Conservation (phyloP, 2,113 vertebrate genomes). For the Podarcis muralis region DNA sequence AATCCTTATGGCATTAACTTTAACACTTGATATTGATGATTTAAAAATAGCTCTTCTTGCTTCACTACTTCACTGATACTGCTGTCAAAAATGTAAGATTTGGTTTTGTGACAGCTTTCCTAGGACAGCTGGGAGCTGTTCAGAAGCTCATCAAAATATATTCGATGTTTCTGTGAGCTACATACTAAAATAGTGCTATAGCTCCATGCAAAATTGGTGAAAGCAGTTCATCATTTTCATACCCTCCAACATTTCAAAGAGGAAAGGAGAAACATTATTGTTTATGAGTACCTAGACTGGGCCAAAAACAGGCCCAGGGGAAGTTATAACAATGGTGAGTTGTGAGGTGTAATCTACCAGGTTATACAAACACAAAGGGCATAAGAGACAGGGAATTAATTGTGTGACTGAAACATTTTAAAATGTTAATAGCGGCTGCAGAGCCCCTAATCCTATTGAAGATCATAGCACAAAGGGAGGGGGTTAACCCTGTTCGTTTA, state of each 20-base stretch:
- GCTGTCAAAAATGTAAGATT: background rate
- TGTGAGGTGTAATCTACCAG: background rate
- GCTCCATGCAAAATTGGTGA: background rate
- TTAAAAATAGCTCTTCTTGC: background rate
- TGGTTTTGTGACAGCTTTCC: background rate
- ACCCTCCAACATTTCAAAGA: background rate
- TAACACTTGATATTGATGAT: background rate
- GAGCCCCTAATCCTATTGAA: too few relatives aligned
- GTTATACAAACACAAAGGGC: background rate
- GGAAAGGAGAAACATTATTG: background rate
- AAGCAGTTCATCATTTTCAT: background rate
- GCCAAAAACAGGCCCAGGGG: background rate
- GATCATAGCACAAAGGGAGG: too few relatives aligned
- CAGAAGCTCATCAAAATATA: background rate
- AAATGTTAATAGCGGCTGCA: too few relatives aligned
- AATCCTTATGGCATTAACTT: background rate
- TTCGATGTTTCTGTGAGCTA: background rate
- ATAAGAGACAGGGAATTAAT: too few relatives aligned
- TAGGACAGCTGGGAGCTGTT: background rate
- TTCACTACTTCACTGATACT: background rate
- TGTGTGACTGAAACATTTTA: too few relatives aligned
- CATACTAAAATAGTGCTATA: background rate
- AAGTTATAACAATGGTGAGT: background rate
- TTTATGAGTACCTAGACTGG: background rate
- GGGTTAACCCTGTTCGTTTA: background rate